Conservation (phyloP, 2,113 vertebrate genomes). For the Tragelaphus strepsiceros region DNA sequence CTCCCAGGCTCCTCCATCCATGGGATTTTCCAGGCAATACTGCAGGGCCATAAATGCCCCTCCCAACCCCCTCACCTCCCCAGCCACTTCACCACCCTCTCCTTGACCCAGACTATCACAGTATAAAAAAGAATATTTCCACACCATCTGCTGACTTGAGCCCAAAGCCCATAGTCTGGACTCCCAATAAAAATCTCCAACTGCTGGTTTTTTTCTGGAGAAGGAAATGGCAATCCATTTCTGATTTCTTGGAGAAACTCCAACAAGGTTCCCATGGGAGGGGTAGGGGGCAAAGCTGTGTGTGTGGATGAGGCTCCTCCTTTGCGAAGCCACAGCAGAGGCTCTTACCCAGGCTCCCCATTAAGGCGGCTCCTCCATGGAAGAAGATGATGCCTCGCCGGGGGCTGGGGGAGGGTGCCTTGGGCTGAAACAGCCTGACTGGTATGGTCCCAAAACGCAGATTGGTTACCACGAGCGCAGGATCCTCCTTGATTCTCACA, state of each 20-base stretch:
- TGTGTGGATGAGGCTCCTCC: neutral
- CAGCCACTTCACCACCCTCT: neutral
- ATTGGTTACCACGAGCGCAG: constrained; percentile 77
- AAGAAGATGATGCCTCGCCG: constrained; percentile 82
- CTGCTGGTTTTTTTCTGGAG: neutral
- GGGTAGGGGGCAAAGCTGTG: rapidly evolving
- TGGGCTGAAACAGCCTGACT: constrained; percentile 84
- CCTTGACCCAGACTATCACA: neutral
- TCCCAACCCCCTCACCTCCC: neutral
- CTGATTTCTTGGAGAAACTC: neutral
- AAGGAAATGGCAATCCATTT: neutral
- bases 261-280: neutral
- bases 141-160: no score
- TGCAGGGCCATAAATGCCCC: neutral
- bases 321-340: neutral
- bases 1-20: no score
- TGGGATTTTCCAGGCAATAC: no score
- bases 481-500: constrained; percentile 53
- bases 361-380: constrained; percentile 82
- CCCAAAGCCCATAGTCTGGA: neutral
- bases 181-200: neutral
- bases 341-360: constrained; percentile 82
- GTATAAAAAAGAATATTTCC: neutral
- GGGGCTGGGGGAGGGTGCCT: constrained; percentile 36
- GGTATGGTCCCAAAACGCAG: constrained; percentile 78